phyloP scores from a whole-genome alignment of 2,113 vertebrate genomes.

The Columba livia region DNA sequence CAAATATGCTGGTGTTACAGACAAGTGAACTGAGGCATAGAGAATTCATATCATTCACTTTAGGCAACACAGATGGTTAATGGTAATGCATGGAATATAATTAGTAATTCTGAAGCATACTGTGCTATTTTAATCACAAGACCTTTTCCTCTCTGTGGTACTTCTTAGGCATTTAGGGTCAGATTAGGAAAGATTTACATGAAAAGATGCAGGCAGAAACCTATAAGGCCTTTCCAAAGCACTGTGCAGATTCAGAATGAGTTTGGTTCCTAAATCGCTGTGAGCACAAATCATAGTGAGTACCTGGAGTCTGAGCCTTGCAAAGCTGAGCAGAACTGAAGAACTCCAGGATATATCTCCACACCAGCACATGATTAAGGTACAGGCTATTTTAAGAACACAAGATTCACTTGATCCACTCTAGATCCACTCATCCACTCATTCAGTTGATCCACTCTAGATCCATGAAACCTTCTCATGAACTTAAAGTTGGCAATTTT shows the following conservation, averaged over 20 bases:
- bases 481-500: not conserved
- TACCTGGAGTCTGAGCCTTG: not conserved
- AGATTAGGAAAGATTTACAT: not conserved
- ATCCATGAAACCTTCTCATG: not conserved
- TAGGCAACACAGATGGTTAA: constrained; percentile 18
- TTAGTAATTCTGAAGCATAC: constrained; percentile 6
- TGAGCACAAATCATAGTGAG: not conserved
- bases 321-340: not conserved
- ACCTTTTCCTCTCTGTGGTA: not conserved
- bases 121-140: constrained; percentile 20
- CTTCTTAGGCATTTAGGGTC: not conserved
- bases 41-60: not conserved
- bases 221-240: not conserved
- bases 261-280: not conserved
- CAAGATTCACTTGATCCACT: not conserved
- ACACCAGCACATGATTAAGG: not conserved
- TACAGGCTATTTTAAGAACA: not conserved
- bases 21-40: constrained; percentile 30
- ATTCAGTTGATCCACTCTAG: not conserved
- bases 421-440: not conserved
- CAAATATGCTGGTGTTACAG: not conserved
- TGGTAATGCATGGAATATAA: not conserved
- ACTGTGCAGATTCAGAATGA: not conserved
- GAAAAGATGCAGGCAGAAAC: not conserved
- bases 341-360: not conserved